phyloP scores from a whole-genome alignment of 2,113 vertebrate species.

The Australoheros scitulus region DNA sequence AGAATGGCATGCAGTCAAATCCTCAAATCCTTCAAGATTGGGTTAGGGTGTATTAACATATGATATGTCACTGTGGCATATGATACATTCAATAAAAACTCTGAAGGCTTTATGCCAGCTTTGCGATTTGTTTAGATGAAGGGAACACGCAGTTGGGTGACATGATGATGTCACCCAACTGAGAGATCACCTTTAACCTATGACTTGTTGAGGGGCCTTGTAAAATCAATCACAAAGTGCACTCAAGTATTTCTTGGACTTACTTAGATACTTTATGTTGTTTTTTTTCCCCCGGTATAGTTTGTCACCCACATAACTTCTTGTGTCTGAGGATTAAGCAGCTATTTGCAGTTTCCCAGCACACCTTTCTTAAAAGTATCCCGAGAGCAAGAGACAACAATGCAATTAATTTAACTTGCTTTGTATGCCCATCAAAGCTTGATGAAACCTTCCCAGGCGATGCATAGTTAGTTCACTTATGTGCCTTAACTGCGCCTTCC shows the following conservation, averaged over 20 bases:
- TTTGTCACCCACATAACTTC: neutral
- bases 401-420: neutral
- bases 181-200: neutral
- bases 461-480: conserved; percentile 29
- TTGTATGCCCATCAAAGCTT: neutral
- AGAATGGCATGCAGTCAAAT: conserved; percentile 37
- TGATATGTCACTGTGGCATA: conserved; percentile 16
- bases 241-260: neutral
- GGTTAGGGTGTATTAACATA: conserved; percentile 27
- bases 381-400: neutral
- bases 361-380: conserved; percentile 9
- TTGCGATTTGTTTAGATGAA: conserved; percentile 11
- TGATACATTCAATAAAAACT: conserved; percentile 8
- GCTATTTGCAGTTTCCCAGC: conserved; percentile 16
- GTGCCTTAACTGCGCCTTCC: conserved; percentile 11
- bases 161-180: neutral
- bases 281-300: neutral
- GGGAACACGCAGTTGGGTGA: neutral
- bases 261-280: neutral
- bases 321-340: conserved; percentile 8
- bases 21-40: conserved; percentile 42
- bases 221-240: neutral
- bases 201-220: neutral
- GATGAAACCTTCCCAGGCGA: conserved; percentile 8
- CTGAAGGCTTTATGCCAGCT: conserved; percentile 22